A percentile compares a stretch with the other conserved stretches of the same genome.
Conservation (phyloP, 2,113 vertebrate genomes). For the Melozone crissalis region DNA sequence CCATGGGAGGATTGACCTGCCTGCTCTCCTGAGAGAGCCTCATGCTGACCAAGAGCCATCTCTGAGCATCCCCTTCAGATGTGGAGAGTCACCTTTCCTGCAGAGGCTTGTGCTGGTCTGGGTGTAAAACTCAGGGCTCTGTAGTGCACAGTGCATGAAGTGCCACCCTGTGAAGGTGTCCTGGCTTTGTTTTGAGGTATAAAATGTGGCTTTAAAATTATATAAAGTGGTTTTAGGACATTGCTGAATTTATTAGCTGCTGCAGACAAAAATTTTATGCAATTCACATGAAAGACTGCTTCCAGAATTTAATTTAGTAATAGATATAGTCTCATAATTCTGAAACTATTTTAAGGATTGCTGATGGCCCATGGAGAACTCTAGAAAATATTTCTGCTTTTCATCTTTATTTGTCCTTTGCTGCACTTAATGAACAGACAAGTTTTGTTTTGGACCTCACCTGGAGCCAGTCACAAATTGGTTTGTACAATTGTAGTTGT, state of each 20-base stretch:
- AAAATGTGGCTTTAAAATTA: not conserved
- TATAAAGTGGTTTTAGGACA: not conserved
- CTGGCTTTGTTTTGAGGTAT: not conserved
- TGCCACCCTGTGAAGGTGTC: not conserved
- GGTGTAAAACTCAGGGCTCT: not conserved
- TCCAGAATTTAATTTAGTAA: slow-evolving; percentile 12
- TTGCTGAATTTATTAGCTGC: slow-evolving; percentile 36
- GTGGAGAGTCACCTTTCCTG: not conserved
- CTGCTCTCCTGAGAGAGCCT: not conserved
- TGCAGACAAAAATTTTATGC: not conserved
- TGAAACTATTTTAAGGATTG: slow-evolving; percentile 1
- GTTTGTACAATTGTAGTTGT: not conserved
- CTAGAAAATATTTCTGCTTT: slow-evolving; percentile 28
- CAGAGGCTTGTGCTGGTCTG: not conserved
- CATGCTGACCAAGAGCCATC: not conserved
- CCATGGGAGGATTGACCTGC: not conserved
- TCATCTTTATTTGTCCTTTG: not conserved
- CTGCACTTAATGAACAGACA: not conserved
- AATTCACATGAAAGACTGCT: not conserved
- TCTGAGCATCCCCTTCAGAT: not conserved
- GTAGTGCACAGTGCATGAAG: fast-evolving
- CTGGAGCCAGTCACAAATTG: not conserved
- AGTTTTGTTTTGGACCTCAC: not conserved
- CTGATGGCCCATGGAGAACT: slow-evolving; percentile 3
- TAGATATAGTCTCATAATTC: not conserved